phyloP scores from a whole-genome alignment of 1,140 invertebrate species.

The Trachymyrmex cornetzi region DNA sequence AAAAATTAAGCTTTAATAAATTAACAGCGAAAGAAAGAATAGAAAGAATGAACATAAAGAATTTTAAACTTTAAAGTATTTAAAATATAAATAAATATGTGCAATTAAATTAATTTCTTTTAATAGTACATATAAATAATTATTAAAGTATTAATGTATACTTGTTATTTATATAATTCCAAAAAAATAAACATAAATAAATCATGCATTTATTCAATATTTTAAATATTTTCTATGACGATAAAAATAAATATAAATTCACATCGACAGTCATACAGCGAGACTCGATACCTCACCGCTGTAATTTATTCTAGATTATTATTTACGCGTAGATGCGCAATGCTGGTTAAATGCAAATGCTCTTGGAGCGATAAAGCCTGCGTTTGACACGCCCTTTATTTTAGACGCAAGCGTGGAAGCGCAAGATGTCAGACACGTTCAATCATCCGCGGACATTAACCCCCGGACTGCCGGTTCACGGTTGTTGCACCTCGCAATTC shows the following conservation, averaged over 20 bases:
- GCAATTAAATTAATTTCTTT: too few relatives aligned
- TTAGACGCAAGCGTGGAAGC: conserved; percentile 50
- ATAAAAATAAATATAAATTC: not conserved
- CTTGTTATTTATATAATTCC: not conserved
- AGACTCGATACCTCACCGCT: not conserved
- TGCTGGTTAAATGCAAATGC: conserved; percentile 18
- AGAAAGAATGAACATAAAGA: too few relatives aligned
- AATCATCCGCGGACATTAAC: conserved; percentile 57
- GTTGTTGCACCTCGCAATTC: conserved; percentile 57
- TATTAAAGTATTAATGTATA: not conserved
- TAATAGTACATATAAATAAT: too few relatives aligned
- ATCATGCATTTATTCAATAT: not conserved
- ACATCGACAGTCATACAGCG: not conserved
- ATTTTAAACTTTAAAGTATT: too few relatives aligned
- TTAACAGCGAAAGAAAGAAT: too few relatives aligned
- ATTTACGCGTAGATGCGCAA: conserved; percentile 3
- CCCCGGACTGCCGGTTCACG: conserved; percentile 45
- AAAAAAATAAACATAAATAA: not conserved
- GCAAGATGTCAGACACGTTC: conserved; percentile 57
- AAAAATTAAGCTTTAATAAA: too few relatives aligned
- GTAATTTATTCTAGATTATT: not conserved
- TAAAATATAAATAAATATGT: too few relatives aligned
- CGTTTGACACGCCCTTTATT: conserved; percentile 58
- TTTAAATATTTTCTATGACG: not conserved
- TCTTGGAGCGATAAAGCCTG: conserved; percentile 15